These are phyloP conservation scores for Numida meleagris DNA, from an alignment of 2,113 vertebrate species.

Conservation along the genomic window DNA sequence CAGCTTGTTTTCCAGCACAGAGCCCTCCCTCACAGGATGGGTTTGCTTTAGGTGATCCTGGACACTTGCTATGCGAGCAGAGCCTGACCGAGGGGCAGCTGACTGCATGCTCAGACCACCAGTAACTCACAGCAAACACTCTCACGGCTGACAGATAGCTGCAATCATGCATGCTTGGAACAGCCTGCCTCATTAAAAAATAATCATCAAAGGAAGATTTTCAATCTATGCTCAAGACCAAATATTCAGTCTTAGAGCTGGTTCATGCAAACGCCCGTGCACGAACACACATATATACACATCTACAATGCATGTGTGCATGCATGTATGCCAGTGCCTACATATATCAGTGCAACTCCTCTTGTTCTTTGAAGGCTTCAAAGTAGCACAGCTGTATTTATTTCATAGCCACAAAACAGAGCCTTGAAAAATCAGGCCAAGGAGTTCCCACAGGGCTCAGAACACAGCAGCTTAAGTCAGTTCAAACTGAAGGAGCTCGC, in stretches of 20 bases:
- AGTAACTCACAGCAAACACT: background rate
- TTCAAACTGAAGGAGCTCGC: background rate
- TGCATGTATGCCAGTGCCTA: background rate
- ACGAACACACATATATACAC: background rate
- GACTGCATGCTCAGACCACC: background rate
- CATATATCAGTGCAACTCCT: background rate
- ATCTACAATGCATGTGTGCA: background rate
- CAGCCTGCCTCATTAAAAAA: background rate
- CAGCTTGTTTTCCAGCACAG: background rate
- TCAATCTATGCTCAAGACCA: background rate
- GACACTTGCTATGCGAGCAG: background rate
- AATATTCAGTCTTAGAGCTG: background rate
- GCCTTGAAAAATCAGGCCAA: slow-evolving; percentile 28
- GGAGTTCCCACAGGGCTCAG: slow-evolving; percentile 28
- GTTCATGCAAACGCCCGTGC: background rate
- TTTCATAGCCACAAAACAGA: slow-evolving; percentile 6
- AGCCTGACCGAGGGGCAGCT: background rate
- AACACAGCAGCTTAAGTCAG: background rate
- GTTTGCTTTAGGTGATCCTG: background rate
- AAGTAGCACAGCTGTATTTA: slow-evolving; percentile 47
- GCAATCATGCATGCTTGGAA: background rate
- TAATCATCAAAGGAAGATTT: background rate
- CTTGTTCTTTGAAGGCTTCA: background rate
- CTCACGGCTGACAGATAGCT: background rate
- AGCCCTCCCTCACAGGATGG: background rate